A percentile compares a stretch with the other conserved stretches of the same genome.
phyloP scores from a whole-genome alignment of 2,888 invertebrate species.

The Eupithecia abbreviata region DNA sequence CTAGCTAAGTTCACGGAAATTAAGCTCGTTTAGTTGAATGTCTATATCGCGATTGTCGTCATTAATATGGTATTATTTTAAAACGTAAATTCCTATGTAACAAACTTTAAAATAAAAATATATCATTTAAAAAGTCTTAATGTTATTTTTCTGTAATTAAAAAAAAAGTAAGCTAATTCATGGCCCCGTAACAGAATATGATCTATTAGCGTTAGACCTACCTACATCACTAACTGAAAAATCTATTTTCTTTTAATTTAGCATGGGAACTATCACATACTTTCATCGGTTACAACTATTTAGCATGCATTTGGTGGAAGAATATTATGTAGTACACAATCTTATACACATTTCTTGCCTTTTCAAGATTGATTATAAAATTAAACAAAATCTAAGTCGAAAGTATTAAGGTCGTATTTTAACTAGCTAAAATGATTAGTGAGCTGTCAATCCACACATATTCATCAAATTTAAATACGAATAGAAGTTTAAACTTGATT shows the following conservation, averaged over 20 bases:
- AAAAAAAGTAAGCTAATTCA: too few species aligned
- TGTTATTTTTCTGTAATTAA: too few species aligned
- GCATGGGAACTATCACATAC: neutral
- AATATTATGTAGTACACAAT: slow-evolving; percentile 17
- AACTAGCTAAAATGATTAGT: neutral
- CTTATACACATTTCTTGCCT: neutral
- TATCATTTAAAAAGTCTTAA: too few species aligned
- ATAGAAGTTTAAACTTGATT: neutral
- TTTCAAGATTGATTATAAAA: neutral
- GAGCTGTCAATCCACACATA: neutral
- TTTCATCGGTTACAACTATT: neutral
- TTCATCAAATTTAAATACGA: neutral
- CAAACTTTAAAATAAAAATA: too few species aligned
- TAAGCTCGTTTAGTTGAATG: too few species aligned
- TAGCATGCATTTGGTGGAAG: slow-evolving; percentile 9
- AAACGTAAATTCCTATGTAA: too few species aligned
- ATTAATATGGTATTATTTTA: too few species aligned
- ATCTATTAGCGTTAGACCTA: neutral
- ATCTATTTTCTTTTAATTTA: slow-evolving; percentile 2
- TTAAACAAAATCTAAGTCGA: neutral
- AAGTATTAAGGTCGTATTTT: neutral
- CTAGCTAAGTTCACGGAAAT: too few species aligned
- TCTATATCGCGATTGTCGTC: too few species aligned
- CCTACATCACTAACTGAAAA: neutral
- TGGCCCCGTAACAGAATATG: too few species aligned